Evolutionary conservation across 2,113 vertebrate species (phyloP), one percentile per base, ranked within the genome.

Genomic region (Taxidea taxus): DNA sequence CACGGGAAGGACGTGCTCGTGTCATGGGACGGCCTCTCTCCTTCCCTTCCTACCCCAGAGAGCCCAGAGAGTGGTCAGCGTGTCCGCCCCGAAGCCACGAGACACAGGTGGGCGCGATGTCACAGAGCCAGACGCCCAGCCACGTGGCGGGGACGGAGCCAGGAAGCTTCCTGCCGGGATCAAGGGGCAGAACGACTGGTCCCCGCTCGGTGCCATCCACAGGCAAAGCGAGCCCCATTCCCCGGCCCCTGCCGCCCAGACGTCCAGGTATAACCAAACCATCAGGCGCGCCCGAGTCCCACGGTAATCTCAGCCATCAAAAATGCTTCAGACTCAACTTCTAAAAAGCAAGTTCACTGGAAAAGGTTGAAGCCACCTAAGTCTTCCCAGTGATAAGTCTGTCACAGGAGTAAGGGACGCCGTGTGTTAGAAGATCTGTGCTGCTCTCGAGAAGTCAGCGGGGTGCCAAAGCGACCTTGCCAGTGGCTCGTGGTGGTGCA

Each of bases 401-500:
- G 29, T 20, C 29, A 3, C 31, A 74, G 47, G 18, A 25, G 47
- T 25, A 72, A 62, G 4, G 15, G 51, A 23, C 31, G 23, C 31
- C n/a, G 11, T 4, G 31, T 23, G 34, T 31, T 54, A 47, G 39
- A 21, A 80, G 44, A 62, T 37, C 44, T 64, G 54, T 31, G 29
- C 1, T 0, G 4, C 31, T 1, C 44, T 64, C 18, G 37, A 72
- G 64, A 84, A 62, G 44, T 25, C 34, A 44, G 56, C 25, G 68
- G 37, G 77, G 14, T 11, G 1, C 49, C 47, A 58, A 47, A 75
- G 64, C n/a, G 44, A 27, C 23, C 51, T n/a, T 51, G 15, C 2
- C 1, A 6, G 34, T 12, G 23, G 18, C 34, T 77, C 13, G 18
- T 7, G 15, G 7, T 7, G 37, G n/a, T 6, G 1, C 1, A 3